phyloP scores from a whole-genome alignment of 1,140 invertebrate genomes.

The Hestina assimilis region DNA sequence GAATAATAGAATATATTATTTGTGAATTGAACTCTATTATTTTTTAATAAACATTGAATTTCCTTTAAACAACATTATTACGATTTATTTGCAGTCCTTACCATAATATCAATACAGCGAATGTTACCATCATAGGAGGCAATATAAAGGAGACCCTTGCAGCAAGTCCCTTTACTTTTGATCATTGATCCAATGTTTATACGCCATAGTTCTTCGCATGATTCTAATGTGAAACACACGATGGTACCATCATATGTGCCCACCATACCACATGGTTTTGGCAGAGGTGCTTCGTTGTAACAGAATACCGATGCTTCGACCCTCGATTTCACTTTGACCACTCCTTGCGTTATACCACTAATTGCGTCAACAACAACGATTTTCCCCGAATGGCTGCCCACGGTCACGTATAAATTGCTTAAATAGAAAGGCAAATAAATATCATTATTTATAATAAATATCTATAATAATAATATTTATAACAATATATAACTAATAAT shows the following conservation, averaged over 20 bases:
- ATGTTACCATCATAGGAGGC: slow-evolving; percentile 85
- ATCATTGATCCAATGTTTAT: slow-evolving; percentile 81
- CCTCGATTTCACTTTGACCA: slow-evolving; percentile 50
- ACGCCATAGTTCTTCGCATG: slow-evolving; percentile 80
- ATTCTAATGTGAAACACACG: slow-evolving; percentile 80
- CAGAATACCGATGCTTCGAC: slow-evolving; percentile 64
- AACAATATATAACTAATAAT: too few species aligned
- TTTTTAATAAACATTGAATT: too few species aligned
- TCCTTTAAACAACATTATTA: too few species aligned
- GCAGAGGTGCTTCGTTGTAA: slow-evolving; percentile 31
- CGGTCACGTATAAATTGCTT: slow-evolving; percentile 58
- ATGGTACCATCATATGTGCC: slow-evolving; percentile 85
- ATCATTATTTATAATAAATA: background rate
- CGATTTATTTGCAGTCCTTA: too few species aligned
- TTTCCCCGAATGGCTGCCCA: slow-evolving; percentile 79
- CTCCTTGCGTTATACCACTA: slow-evolving; percentile 57
- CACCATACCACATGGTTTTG: slow-evolving; percentile 54
- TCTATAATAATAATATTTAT: too few species aligned
- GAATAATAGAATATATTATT: too few species aligned
- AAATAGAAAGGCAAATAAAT: slow-evolving; percentile 23
- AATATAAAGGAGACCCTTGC: slow-evolving; percentile 76
- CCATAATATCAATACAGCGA: slow-evolving; percentile 80
- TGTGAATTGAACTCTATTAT: too few species aligned
- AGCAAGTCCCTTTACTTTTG: slow-evolving; percentile 82
- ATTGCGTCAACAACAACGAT: slow-evolving; percentile 78